These are phyloP conservation scores for Acanthaster planci DNA, from an alignment of 35 echinoderm and acorn worm species.

Conservation along the genomic window DNA sequence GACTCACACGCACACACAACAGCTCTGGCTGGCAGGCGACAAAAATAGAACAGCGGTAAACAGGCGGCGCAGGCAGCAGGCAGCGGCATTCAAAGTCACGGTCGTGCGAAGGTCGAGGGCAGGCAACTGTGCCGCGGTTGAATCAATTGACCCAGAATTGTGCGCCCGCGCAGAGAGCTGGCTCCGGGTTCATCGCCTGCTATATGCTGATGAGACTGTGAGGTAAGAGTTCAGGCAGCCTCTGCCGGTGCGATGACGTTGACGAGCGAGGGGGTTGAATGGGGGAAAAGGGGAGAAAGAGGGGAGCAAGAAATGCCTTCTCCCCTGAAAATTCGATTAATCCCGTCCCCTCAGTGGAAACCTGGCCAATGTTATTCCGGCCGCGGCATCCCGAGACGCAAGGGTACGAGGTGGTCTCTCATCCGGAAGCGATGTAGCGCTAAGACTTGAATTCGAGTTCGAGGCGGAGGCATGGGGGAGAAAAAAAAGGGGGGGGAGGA, in stretches of 20 bases:
- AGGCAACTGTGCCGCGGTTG: conserved; percentile 46
- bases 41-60: conserved; percentile 43
- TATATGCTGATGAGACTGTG: neutral
- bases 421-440: conserved; percentile 7
- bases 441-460: neutral
- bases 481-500: neutral
- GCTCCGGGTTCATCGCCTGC: conserved; percentile 14
- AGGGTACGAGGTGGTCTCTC: conserved; percentile 5
- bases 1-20: conserved; percentile 17
- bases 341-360: conserved; percentile 20
- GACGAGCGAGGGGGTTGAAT: neutral
- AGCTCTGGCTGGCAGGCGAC: conserved; percentile 19
- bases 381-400: conserved; percentile 4
- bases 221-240: neutral
- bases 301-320: neutral
- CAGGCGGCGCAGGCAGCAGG: conserved; percentile 9
- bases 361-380: conserved; percentile 28
- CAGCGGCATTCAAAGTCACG: conserved; percentile 42
- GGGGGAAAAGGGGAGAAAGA: too few species aligned
- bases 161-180: neutral
- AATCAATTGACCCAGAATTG: conserved; percentile 40
- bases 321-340: conserved; percentile 28
- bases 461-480: too few species aligned
- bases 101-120: conserved; percentile 45
- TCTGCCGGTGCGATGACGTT: neutral